These are phyloP conservation scores for Agrypnia vestita DNA, from an alignment of 1,140 invertebrate genomes.

Conservation along the genomic window DNA sequence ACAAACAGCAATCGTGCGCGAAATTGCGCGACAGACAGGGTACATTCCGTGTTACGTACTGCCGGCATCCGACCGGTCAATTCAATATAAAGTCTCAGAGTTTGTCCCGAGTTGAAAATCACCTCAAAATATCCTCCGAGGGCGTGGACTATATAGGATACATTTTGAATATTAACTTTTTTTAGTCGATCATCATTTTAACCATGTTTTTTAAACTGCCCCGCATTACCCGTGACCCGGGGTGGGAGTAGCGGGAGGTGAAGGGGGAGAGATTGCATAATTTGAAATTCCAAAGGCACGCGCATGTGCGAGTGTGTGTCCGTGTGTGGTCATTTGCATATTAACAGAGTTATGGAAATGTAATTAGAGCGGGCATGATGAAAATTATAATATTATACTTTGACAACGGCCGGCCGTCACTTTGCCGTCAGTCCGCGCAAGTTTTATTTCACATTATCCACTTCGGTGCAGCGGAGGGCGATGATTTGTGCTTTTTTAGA, in stretches of 20 bases:
- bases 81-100: too few species aligned
- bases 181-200: too few species aligned
- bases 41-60: too few species aligned
- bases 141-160: too few species aligned
- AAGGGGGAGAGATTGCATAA: slow-evolving; percentile 47
- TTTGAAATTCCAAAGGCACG: slow-evolving; percentile 57
- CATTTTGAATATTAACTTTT: too few species aligned
- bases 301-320: slow-evolving; percentile 46
- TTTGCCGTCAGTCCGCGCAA: neutral
- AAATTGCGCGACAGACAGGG: too few species aligned
- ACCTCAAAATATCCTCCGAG: too few species aligned
- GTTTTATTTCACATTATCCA: neutral
- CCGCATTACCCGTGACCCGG: neutral
- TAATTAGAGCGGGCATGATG: slow-evolving; percentile 60
- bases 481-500: neutral
- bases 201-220: too few species aligned
- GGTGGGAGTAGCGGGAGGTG: neutral
- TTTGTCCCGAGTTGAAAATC: too few species aligned
- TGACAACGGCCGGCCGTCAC: slow-evolving; percentile 31
- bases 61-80: too few species aligned
- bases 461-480: neutral
- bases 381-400: slow-evolving; percentile 59
- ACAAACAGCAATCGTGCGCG: too few species aligned
- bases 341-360: slow-evolving; percentile 62
- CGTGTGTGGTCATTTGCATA: slow-evolving; percentile 61